These are phyloP conservation scores for Caenorhabditis drosophilae DNA, from an alignment of 2,888 invertebrate genomes.

Conservation along the genomic window DNA sequence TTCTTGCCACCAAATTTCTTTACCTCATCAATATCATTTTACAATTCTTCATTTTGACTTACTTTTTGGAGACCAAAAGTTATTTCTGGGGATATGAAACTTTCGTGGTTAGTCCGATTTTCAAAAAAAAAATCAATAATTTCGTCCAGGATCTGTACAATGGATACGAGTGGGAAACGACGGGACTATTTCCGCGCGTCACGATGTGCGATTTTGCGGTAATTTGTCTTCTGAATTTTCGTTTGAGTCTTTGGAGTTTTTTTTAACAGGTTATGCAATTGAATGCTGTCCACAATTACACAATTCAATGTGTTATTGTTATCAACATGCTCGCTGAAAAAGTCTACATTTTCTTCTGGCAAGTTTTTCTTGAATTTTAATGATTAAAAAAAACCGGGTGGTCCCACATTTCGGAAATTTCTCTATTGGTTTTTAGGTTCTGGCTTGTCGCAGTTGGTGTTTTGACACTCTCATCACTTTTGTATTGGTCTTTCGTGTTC, in stretches of 20 bases:
- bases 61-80: conserved; percentile 51
- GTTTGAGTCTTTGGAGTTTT: conserved; percentile 4
- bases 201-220: conserved; percentile 56
- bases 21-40: conserved; percentile 54
- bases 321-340: conserved; percentile 56
- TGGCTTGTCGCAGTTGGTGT: conserved; percentile 67
- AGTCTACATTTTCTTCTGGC: conserved; percentile 45
- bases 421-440: conserved; percentile 60
- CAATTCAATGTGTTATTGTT: conserved; percentile 65
- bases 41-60: conserved; percentile 52
- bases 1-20: conserved; percentile 43
- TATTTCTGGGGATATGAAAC: conserved; percentile 54
- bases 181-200: conserved; percentile 55
- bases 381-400: too few species aligned
- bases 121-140: too few species aligned
- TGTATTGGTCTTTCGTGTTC: conserved; percentile 55
- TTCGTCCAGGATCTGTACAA: conserved; percentile 35
- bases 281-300: conserved; percentile 66
- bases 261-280: conserved; percentile 49
- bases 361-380: neutral
- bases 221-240: conserved; percentile 20
- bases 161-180: conserved; percentile 52
- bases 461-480: conserved; percentile 40
- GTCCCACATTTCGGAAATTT: too few species aligned
- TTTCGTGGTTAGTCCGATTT: conserved; percentile 21